phyloP scores from a whole-genome alignment of 2,113 vertebrate species.

The Bufo bufo region DNA sequence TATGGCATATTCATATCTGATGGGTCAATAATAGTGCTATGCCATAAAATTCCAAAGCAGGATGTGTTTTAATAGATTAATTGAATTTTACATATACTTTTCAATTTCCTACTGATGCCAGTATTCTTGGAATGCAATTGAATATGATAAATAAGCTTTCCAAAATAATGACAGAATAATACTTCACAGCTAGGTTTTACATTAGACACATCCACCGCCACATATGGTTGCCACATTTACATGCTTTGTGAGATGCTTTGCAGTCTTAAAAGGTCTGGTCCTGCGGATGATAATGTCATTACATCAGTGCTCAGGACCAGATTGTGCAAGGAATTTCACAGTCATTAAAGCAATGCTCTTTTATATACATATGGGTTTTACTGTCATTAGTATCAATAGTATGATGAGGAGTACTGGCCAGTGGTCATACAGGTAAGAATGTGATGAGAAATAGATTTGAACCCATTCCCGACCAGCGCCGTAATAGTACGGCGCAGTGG shows the following conservation, averaged over 20 bases:
- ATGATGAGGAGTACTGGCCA: too few relatives aligned
- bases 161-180: neutral
- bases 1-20: too few relatives aligned
- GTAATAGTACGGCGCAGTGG: too few relatives aligned
- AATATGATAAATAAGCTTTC: neutral
- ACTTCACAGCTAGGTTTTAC: neutral
- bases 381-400: neutral
- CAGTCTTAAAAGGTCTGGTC: neutral
- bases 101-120: too few relatives aligned
- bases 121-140: neutral
- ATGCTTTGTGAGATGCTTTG: neutral
- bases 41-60: neutral
- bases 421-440: too few relatives aligned
- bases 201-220: neutral
- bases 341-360: neutral
- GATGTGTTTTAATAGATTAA: too few relatives aligned
- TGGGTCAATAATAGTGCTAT: neutral
- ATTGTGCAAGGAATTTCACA: neutral
- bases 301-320: neutral
- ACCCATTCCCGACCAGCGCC: too few relatives aligned
- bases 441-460: too few relatives aligned
- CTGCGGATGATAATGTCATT: neutral
- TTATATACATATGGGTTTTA: neutral
- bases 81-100: too few relatives aligned
- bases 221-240: conserved; percentile 4